Evolutionary conservation across 2,888 invertebrate genomes (phyloP).

Genomic region (Xanthorhoe spadicearia): DNA sequence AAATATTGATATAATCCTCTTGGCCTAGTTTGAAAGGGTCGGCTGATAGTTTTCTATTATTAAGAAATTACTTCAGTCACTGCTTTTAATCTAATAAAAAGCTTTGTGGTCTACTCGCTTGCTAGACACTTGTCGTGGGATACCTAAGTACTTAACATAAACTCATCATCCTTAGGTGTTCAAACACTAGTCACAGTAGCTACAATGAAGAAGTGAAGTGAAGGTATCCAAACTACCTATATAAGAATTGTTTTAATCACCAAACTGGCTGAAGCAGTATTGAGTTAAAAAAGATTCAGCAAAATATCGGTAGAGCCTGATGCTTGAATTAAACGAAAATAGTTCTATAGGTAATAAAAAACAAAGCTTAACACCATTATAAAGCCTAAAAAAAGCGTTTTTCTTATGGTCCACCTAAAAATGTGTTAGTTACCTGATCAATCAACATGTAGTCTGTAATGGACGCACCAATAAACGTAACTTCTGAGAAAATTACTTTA

Average conservation of each 20-base stretch:
- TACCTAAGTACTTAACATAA: neutral
- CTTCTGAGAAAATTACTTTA: constrained; percentile 1
- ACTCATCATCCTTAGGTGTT: too few relatives aligned
- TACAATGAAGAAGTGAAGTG: too few relatives aligned
- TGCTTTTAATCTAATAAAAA: constrained; percentile 46
- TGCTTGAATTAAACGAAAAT: too few relatives aligned
- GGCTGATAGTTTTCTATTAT: constrained; percentile 36
- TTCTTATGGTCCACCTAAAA: neutral
- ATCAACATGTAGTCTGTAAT: neutral
- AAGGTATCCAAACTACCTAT: too few relatives aligned
- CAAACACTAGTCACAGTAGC: too few relatives aligned
- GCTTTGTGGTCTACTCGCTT: constrained; percentile 25
- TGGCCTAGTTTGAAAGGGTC: constrained; percentile 30
- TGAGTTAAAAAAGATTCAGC: too few relatives aligned
- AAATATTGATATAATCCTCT: constrained; percentile 34
- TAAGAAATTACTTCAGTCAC: constrained; percentile 41
- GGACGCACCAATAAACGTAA: neutral
- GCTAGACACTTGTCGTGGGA: neutral
- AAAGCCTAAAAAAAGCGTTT: too few relatives aligned
- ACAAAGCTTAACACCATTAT: too few relatives aligned
- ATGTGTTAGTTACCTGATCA: neutral
- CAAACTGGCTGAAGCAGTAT: too few relatives aligned
- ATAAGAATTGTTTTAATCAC: too few relatives aligned
- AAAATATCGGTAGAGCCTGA: too few relatives aligned
- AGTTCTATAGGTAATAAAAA: too few relatives aligned